Conservation (phyloP, 2,113 vertebrate species). For the Myotis lucifugus region DNA sequence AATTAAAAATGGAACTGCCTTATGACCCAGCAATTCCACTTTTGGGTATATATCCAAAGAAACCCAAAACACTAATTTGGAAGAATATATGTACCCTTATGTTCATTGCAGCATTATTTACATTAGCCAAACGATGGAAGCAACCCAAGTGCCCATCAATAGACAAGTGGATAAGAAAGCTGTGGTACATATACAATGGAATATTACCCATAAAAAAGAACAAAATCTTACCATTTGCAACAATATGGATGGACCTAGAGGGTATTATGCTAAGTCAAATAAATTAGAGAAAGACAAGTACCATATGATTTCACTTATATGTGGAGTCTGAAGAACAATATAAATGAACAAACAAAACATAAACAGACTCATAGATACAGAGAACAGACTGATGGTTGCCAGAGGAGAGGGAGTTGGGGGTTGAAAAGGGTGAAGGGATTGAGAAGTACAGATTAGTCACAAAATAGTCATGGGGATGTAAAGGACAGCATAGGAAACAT, state of each 20-base stretch:
- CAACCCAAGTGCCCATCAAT: not conserved
- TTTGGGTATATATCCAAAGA: not conserved
- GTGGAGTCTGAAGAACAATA: not conserved
- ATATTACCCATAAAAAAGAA: not conserved
- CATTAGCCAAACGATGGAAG: not conserved
- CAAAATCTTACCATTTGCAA: not conserved
- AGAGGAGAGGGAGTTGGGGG: not conserved
- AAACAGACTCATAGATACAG: not conserved
- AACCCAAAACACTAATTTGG: not conserved
- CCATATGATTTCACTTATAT: not conserved
- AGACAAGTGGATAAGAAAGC: not conserved
- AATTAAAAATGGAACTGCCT: not conserved
- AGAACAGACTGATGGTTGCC: not conserved
- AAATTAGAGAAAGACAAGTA: not conserved
- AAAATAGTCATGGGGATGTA: not conserved
- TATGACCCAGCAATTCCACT: not conserved
- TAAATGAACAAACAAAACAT: not conserved
- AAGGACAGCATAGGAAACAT: not conserved
- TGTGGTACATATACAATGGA: not conserved
- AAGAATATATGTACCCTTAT: not conserved
- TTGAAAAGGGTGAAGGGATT: not conserved
- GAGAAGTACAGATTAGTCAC: not conserved
- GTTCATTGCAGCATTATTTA: not conserved
- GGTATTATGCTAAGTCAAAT: not conserved
- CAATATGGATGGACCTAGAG: not conserved